Base-by-base conservation (phyloP, 1,140 invertebrate species). In the Cydia amplana region DNA sequence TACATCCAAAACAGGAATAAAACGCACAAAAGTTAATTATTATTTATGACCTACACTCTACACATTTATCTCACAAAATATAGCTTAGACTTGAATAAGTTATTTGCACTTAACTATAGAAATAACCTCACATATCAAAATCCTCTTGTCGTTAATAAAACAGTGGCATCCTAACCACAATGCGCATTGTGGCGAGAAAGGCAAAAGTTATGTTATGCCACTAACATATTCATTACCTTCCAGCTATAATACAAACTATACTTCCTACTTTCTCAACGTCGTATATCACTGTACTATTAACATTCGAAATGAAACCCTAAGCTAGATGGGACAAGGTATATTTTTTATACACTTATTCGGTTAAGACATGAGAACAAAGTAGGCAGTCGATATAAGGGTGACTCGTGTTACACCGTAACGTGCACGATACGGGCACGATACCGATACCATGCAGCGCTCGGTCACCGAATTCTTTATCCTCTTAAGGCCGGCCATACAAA, bases 141-240 rank as follows among this genome's bases (percentile, higher is more conserved):
- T 4, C 55, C 55, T 60, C 20, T 20, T 12, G 9, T 60, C 55
- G 55, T 60, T 60, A 60, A 60, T 60, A 60, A 60, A 60, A 60
- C 55, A 60, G 55, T 60, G 6, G 55, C 55, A 60, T 60, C 20
- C 7, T 23, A 51, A 23, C 55, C 55, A 60, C 55, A 60, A 60
- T 60, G 55, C 55, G 55, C 20, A 60, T 60, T 60, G 20, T 60
- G 20, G 10, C 20, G 49, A 60, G 55, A 60, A 60, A 60, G 20
- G 55, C 55, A 23, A 60, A 60, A 60, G 55, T 60, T 60, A 60
- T 60, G 55, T 60, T 60, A 60, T 60, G 55, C 20, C 55, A 60
- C 55, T 60, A 60, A 60, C 55, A 60, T 60, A 60, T 60, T 60
- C 55, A 60, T 60, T 60, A 60, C 55, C 55, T 60, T 23, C 55